A percentile compares a stretch with the other conserved stretches of the same genome.
phyloP scores from a whole-genome alignment of 2,113 vertebrate species.

The Oryzias woworae region DNA sequence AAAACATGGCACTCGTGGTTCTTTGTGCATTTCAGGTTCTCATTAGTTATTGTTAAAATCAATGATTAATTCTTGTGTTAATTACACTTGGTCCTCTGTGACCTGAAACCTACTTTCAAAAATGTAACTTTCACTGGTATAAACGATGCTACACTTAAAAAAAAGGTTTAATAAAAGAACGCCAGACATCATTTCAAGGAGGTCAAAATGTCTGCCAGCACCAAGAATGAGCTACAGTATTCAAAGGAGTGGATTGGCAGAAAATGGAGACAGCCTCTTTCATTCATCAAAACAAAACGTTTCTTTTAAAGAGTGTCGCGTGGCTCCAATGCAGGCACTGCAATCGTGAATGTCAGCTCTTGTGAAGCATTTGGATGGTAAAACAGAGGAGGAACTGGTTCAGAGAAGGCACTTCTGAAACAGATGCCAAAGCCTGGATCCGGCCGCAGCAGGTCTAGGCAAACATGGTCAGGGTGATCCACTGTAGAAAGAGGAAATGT shows the following conservation, averaged over 20 bases:
- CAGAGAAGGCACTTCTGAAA: slow-evolving; percentile 68
- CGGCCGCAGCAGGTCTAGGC: slow-evolving; percentile 47
- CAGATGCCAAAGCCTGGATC: slow-evolving; percentile 12
- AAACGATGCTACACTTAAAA: too few species aligned
- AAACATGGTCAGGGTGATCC: slow-evolving; percentile 81
- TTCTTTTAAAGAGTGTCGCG: slow-evolving; percentile 22
- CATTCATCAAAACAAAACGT: slow-evolving; percentile 1
- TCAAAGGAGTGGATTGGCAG: background rate
- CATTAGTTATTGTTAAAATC: too few species aligned
- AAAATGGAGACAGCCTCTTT: background rate
- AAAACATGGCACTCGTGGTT: too few species aligned
- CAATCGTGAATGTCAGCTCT: slow-evolving; percentile 17
- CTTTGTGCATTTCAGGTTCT: too few species aligned
- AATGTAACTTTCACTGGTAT: too few species aligned
- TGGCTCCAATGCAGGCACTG: slow-evolving; percentile 37
- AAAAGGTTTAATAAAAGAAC: too few species aligned
- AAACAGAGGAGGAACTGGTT: slow-evolving; percentile 13
- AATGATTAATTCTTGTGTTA: too few species aligned
- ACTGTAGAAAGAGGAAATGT: slow-evolving; percentile 51
- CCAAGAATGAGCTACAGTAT: background rate
- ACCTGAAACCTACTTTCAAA: too few species aligned
- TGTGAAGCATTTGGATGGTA: background rate
- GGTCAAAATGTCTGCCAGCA: too few species aligned
- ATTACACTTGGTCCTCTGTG: too few species aligned
- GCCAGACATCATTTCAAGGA: too few species aligned